Evolutionary conservation across 1,140 invertebrate species (phyloP).

Genomic region (Philopotamus ludificatus): DNA sequence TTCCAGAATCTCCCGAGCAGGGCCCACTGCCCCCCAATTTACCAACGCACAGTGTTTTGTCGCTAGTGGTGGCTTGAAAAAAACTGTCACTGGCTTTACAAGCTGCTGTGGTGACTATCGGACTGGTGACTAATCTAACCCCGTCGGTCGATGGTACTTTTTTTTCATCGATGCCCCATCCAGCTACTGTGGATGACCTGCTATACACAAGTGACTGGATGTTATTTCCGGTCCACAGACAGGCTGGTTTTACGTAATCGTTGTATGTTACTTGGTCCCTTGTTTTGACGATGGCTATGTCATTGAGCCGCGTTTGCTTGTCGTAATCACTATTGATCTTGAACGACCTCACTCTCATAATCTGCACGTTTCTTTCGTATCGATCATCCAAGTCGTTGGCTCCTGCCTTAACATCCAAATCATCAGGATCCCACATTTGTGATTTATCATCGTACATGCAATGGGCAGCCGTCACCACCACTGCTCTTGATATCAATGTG

Average conservation of each 20-base stretch:
- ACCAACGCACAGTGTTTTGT: conserved; percentile 52
- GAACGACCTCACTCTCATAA: too few species aligned
- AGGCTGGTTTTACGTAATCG: conserved; percentile 52
- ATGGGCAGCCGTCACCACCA: conserved; percentile 44
- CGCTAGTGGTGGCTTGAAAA: conserved; percentile 41
- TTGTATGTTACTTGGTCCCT: conserved; percentile 43
- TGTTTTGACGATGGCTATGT: conserved; percentile 49
- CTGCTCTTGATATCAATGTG: conserved; percentile 43
- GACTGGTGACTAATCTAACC: conserved; percentile 45
- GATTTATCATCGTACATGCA: conserved; percentile 36
- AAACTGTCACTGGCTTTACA: conserved; percentile 41
- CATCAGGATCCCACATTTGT: too few species aligned
- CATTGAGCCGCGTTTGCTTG: too few species aligned
- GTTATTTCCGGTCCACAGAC: conserved; percentile 51
- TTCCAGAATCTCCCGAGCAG: conserved; percentile 54
- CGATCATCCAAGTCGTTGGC: conserved; percentile 49
- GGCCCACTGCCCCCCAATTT: conserved; percentile 48
- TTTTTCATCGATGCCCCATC: conserved; percentile 49
- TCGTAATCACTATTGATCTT: too few species aligned
- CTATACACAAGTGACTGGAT: conserved; percentile 47
- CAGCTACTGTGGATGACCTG: conserved; percentile 48
- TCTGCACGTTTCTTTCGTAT: conserved; percentile 41
- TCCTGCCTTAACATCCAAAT: conserved; percentile 38
- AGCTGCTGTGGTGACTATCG: conserved; percentile 47
- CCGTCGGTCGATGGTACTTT: conserved; percentile 41